Base-by-base conservation (phyloP, 37 sponge, comb jelly and placozoan species). In the Eunapius fragilis region DNA sequence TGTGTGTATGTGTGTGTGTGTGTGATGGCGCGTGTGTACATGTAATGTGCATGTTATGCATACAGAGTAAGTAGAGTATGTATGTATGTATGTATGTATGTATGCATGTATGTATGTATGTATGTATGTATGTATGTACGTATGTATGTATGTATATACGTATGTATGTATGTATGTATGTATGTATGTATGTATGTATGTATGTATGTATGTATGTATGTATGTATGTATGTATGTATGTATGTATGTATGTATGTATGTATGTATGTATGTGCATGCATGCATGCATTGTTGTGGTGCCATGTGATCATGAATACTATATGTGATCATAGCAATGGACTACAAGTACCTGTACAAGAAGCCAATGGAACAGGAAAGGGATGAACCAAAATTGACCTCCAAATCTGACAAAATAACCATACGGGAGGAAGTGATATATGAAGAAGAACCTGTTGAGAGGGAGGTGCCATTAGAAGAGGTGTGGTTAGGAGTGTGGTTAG, bases 371-470 rank as follows among this genome's bases (percentile, higher is more conserved):
- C 25, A 82, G 10, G 77, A 91, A 91, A 0, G 91, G 91, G 25
- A 91, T 68, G 67, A 91, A 81, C 91, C 91, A 91, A 69, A 83
- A 91, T 31, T 82, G 87, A 1, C 91, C 91, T 79, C 83, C 87
- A 73, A 91, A 82, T 25, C 91, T 34, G 68, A 91, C 70, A 77
- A 71, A 91, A 71, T 86, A 91, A 22, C 87, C 91, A 91, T 91
- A 91, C 0, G 91, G 91, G 38, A 91, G 82, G 36, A 86, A 86
- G 70, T 91, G 91, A 26, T 91, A 91, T 19, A 91, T 73, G 41
- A 76, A 91, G 69, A 91, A 91, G 74, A 91, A 91, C 86, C 90
- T 90, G 34, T 12, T 19, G 58, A 10, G 58, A 17, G 17, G 58
- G 58, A 10, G 14, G 58, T 4, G 58, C 14, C 3, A 41, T 41